These are phyloP conservation scores for Spheniscus mendiculus DNA, from an alignment of 2,113 vertebrate species.

Conservation along the genomic window DNA sequence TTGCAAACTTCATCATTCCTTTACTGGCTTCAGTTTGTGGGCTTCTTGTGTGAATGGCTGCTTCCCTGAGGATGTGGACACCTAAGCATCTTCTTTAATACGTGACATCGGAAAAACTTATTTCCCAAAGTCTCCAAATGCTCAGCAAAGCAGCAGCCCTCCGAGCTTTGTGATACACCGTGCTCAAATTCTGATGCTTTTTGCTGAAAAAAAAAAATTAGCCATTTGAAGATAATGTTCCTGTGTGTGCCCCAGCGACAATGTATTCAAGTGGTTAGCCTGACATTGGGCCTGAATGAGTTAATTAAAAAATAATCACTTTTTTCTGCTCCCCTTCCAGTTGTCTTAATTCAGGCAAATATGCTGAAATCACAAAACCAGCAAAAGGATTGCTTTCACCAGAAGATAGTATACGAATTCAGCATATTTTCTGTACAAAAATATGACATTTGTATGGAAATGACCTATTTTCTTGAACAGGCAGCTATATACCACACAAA, in stretches of 20 bases:
- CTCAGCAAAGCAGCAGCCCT: background rate
- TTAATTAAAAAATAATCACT: conserved; percentile 23
- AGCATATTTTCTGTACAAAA: conserved; percentile 55
- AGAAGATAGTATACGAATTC: background rate
- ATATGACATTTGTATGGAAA: conserved; percentile 31
- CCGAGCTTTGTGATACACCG: background rate
- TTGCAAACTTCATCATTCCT: background rate
- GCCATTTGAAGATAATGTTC: background rate
- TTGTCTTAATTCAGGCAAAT: conserved; percentile 4
- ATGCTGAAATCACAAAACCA: conserved; percentile 21
- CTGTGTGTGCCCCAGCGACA: background rate
- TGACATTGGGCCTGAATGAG: background rate
- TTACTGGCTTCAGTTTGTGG: background rate
- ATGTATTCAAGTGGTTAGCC: background rate
- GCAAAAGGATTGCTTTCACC: background rate
- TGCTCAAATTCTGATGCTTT: background rate
- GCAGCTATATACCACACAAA: conserved; percentile 20
- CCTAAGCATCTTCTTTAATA: background rate
- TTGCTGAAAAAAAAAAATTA: background rate
- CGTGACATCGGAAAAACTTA: background rate
- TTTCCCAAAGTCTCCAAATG: background rate
- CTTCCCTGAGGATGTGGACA: background rate
- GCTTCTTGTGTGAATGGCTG: background rate
- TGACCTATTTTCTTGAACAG: conserved; percentile 43
- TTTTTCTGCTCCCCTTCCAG: background rate